Percentiles rank a stretch among this genome's conserved stretches.
Conservation (phyloP, 2,113 vertebrate species). For the Mirounga angustirostris region DNA sequence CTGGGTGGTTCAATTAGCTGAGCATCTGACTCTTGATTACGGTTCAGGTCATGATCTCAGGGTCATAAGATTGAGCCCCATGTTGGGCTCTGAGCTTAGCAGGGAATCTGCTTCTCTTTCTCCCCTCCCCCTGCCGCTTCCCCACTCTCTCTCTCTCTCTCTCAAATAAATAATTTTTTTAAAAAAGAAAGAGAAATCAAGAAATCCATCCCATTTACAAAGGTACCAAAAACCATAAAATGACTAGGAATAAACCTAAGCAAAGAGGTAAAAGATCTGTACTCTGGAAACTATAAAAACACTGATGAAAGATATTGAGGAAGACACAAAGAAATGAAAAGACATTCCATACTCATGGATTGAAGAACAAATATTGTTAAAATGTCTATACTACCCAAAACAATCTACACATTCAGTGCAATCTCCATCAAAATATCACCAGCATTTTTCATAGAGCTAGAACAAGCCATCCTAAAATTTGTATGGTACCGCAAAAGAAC, state of each 20-base stretch:
- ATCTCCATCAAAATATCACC: background rate
- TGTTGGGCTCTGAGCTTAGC: background rate
- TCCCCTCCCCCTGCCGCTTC: too few relatives aligned
- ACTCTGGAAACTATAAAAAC: background rate
- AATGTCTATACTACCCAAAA: background rate
- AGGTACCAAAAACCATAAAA: background rate
- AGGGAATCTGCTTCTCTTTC: background rate
- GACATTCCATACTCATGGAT: background rate
- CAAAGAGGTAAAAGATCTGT: background rate
- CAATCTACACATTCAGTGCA: background rate
- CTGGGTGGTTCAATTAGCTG: background rate
- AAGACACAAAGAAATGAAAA: background rate
- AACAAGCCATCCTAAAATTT: background rate
- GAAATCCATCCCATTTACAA: background rate
- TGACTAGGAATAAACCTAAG: background rate
- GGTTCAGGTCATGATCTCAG: background rate
- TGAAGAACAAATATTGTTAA: background rate
- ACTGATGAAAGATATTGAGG: background rate
- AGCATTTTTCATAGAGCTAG: background rate
- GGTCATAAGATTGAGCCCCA: background rate
- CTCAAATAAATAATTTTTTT: background rate
- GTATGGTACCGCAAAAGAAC: background rate
- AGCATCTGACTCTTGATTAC: background rate
- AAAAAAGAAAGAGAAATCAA: background rate
- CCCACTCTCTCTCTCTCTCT: background rate